These are phyloP conservation scores for Pteromalus puparum DNA, from an alignment of 1,140 invertebrate genomes.

Conservation along the genomic window DNA sequence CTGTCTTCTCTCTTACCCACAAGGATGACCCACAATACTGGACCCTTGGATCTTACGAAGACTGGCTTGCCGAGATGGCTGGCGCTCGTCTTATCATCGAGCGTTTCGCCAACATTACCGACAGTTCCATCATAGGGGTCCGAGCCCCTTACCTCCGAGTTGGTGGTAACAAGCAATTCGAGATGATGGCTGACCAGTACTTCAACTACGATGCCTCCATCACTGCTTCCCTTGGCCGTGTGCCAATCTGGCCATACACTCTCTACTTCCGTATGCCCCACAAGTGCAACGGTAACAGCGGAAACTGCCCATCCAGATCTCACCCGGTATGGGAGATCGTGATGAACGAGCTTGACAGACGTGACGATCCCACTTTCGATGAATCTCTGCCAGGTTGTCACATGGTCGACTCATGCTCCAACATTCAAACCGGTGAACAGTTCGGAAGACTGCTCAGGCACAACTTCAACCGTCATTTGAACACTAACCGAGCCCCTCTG, in stretches of 20 bases:
- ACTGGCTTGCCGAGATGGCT: conserved; percentile 97
- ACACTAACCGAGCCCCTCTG: conserved; percentile 93
- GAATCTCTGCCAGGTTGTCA: conserved; percentile 94
- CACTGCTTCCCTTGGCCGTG: conserved; percentile 90
- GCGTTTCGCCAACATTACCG: conserved; percentile 93
- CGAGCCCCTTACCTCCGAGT: conserved; percentile 93
- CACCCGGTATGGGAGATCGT: conserved; percentile 97
- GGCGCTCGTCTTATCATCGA: conserved; percentile 92
- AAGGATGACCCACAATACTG: conserved; percentile 94
- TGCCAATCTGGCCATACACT: conserved; percentile 97
- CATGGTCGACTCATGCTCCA: conserved; percentile 95
- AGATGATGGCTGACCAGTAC: conserved; percentile 97
- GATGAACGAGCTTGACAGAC: conserved; percentile 94
- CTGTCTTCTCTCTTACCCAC: conserved; percentile 94
- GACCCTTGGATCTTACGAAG: conserved; percentile 89
- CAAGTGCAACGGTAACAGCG: conserved; percentile 94
- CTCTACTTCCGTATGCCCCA: conserved; percentile 96
- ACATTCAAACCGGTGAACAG: conserved; percentile 92
- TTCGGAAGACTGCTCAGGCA: conserved; percentile 91
- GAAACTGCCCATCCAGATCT: conserved; percentile 92
- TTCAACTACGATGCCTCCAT: conserved; percentile 97
- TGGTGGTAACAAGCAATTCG: conserved; percentile 95
- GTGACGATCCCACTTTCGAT: conserved; percentile 93
- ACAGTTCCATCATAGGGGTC: conserved; percentile 91
- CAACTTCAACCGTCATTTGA: conserved; percentile 96